Percentiles rank a stretch among this genome's conserved stretches.
These are phyloP conservation scores for Oxyruncus cristatus DNA, from an alignment of 2,113 vertebrate genomes.

Conservation along the genomic window DNA sequence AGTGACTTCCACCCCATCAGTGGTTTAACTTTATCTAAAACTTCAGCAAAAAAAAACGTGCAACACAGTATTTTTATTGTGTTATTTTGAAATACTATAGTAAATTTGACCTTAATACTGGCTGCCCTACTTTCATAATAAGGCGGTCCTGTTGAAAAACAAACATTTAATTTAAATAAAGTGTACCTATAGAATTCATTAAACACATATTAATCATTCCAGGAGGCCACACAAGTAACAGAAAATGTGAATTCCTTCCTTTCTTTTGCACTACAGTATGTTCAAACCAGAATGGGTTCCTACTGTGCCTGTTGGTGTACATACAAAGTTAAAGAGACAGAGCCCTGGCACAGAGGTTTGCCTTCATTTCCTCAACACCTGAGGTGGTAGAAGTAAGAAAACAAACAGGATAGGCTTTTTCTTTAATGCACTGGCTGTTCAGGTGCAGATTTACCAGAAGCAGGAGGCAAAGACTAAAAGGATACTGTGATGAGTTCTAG, in stretches of 20 bases:
- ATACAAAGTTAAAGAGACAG: background rate
- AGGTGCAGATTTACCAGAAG: background rate
- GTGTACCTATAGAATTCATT: background rate
- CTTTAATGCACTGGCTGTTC: background rate
- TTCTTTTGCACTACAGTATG: background rate
- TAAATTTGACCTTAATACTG: background rate
- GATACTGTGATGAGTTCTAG: background rate
- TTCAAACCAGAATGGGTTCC: background rate
- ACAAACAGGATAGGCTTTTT: background rate
- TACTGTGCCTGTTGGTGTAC: slow-evolving; percentile 15
- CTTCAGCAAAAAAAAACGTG: background rate
- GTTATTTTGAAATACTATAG: background rate
- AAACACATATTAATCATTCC: background rate
- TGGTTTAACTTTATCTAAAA: background rate
- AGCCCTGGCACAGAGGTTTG: slow-evolving; percentile 24
- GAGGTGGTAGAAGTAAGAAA: background rate
- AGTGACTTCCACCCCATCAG: background rate
- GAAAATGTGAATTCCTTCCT: background rate
- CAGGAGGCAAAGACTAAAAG: background rate
- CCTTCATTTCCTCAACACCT: background rate
- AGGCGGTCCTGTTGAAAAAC: background rate
- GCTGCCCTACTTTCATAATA: background rate
- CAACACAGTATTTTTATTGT: background rate
- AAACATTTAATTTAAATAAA: slow-evolving; percentile 17
- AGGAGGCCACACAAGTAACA: background rate